Evolutionary conservation across 2,888 invertebrate genomes (phyloP).

Genomic region (Cyclophora albipunctata): DNA sequence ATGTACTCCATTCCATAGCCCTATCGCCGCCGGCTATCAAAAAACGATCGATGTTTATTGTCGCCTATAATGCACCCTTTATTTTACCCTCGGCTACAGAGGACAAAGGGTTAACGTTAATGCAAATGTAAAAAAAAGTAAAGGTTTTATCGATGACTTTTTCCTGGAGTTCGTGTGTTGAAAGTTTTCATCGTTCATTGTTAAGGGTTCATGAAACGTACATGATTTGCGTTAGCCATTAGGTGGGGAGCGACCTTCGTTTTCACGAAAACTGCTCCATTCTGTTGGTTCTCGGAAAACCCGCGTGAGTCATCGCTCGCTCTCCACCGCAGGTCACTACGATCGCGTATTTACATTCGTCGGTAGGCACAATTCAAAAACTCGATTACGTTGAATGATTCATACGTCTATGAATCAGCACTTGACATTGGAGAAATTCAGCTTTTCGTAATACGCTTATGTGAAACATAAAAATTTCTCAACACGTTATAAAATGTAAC

Average conservation of each 20-base stretch:
- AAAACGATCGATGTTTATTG: constrained; percentile 36
- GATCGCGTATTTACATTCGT: constrained; percentile 67
- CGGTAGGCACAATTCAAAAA: constrained; percentile 68
- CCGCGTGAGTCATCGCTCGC: constrained; percentile 66
- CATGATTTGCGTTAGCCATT: constrained; percentile 16
- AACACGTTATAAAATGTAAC: no score
- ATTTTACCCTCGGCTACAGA: constrained; percentile 25
- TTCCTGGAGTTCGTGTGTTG: constrained; percentile 19
- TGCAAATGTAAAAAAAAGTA: constrained; percentile 8
- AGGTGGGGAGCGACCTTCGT: constrained; percentile 52
- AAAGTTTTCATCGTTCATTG: constrained; percentile 17
- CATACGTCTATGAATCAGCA: constrained; percentile 66
- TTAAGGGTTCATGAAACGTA: no score
- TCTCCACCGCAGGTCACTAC: constrained; percentile 67
- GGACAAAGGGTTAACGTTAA: constrained; percentile 30
- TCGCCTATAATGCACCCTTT: constrained; percentile 40
- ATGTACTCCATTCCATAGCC: constrained; percentile 6
- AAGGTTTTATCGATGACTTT: constrained; percentile 18
- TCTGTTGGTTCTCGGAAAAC: constrained; percentile 67
- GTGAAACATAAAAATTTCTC: constrained; percentile 2
- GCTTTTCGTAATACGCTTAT: constrained; percentile 17
- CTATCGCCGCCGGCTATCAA: background rate
- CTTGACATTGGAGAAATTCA: constrained; percentile 49
- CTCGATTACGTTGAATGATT: constrained; percentile 70
- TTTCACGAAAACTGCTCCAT: constrained; percentile 66